phyloP scores from a whole-genome alignment of 2,797 vertebrate genomes.

The Channa striata region DNA sequence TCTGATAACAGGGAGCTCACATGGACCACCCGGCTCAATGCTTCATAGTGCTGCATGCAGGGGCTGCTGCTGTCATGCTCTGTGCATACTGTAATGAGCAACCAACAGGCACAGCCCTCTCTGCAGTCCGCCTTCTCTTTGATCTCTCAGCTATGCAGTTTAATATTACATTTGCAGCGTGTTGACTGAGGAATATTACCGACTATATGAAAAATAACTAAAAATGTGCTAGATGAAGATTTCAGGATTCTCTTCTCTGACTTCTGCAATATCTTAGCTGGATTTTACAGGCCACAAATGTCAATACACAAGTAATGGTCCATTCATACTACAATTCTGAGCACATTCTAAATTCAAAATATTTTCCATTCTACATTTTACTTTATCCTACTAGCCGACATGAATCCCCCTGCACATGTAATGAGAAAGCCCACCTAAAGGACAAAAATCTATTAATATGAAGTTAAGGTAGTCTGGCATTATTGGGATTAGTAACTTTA shows the following conservation, averaged over 20 bases:
- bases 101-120: constrained; percentile 10
- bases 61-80: constrained; percentile 58
- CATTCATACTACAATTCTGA: neutral
- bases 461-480: no score
- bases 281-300: neutral
- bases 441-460: no score
- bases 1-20: constrained; percentile 68
- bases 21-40: constrained; percentile 44
- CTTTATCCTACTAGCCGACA: no score
- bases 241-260: neutral
- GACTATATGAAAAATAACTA: neutral
- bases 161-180: constrained; percentile 6
- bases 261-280: neutral
- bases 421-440: no score
- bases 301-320: neutral
- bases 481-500: no score
- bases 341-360: no score
- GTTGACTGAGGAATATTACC: neutral
- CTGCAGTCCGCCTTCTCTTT: constrained; percentile 14
- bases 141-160: constrained; percentile 6
- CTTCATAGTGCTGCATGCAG: constrained; percentile 33
- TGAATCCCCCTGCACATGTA: no score
- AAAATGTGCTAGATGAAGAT: neutral
- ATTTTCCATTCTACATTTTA: no score
- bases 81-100: constrained; percentile 35